Percentiles rank a stretch among this genome's conserved stretches.
Conservation (phyloP, 2,113 vertebrate genomes). For the Cryptotis parvus region DNA sequence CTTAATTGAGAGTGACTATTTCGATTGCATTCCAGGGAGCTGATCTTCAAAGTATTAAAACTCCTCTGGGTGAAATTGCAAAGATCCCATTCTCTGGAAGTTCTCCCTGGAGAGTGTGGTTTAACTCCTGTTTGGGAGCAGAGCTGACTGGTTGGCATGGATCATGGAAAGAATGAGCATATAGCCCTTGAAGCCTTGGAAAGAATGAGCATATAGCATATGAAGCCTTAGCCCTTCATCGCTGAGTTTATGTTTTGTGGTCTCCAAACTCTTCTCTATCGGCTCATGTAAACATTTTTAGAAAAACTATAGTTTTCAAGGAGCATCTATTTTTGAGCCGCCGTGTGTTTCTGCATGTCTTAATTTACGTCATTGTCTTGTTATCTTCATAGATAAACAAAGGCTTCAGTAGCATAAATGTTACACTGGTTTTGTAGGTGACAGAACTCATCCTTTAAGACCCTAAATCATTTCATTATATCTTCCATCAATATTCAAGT, state of each 20-base stretch:
- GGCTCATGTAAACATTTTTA: neutral
- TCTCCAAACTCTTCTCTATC: neutral
- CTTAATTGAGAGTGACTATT: neutral
- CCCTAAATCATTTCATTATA: neutral
- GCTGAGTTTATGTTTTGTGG: neutral
- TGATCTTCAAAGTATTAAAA: neutral
- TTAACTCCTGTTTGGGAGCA: neutral
- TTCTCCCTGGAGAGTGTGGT: neutral
- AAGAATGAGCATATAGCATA: too few species aligned
- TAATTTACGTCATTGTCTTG: neutral
- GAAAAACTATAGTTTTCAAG: constrained; percentile 1
- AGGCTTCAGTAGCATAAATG: neutral
- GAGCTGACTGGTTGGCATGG: neutral
- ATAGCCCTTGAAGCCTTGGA: too few species aligned
- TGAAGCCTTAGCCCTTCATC: neutral
- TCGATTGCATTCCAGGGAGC: neutral
- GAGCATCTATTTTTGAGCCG: neutral
- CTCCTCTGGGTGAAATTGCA: neutral
- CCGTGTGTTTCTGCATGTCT: neutral
- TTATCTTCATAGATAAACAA: constrained; percentile 3
- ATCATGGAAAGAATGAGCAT: neutral
- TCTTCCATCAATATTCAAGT: neutral
- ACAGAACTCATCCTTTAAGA: neutral
- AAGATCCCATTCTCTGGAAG: neutral
- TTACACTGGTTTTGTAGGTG: neutral